These are phyloP conservation scores for Autographa pulchrina DNA, from an alignment of 2,888 invertebrate species.

Conservation along the genomic window DNA sequence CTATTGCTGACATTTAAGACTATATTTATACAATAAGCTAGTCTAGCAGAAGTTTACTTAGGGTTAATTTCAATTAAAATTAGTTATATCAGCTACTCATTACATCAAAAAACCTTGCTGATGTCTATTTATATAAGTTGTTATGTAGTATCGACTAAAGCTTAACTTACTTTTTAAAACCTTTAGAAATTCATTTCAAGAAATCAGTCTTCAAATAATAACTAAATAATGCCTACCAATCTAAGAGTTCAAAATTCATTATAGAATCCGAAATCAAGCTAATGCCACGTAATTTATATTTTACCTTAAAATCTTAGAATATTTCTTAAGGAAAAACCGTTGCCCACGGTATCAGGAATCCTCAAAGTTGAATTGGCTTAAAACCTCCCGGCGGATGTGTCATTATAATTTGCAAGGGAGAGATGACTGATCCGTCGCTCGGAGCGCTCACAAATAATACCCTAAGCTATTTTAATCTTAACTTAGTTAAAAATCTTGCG, in stretches of 20 bases:
- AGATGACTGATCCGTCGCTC: constrained; percentile 87
- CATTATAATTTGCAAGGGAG: constrained; percentile 88
- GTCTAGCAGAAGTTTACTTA: not conserved
- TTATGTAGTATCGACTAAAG: too few species aligned
- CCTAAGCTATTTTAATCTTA: constrained; percentile 89
- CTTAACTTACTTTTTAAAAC: not conserved
- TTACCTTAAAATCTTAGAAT: constrained; percentile 63
- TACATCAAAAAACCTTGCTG: too few species aligned
- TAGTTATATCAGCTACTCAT: too few species aligned
- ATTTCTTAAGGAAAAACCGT: constrained; percentile 67
- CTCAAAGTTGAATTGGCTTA: constrained; percentile 86
- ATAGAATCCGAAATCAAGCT: constrained; percentile 30
- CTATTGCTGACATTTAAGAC: too few species aligned
- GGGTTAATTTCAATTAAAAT: too few species aligned
- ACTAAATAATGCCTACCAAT: too few species aligned
- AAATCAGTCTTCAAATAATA: not conserved
- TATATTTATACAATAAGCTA: not conserved
- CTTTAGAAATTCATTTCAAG: not conserved
- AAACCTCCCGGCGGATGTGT: constrained; percentile 87
- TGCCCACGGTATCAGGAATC: constrained; percentile 75
- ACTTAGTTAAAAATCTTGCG: constrained; percentile 89
- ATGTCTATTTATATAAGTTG: too few species aligned
- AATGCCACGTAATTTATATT: constrained; percentile 55
- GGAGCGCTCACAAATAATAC: constrained; percentile 82
- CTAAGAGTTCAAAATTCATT: constrained; percentile 27